Base-by-base conservation (phyloP, 2,113 vertebrate species). In the Podilymbus podiceps region DNA sequence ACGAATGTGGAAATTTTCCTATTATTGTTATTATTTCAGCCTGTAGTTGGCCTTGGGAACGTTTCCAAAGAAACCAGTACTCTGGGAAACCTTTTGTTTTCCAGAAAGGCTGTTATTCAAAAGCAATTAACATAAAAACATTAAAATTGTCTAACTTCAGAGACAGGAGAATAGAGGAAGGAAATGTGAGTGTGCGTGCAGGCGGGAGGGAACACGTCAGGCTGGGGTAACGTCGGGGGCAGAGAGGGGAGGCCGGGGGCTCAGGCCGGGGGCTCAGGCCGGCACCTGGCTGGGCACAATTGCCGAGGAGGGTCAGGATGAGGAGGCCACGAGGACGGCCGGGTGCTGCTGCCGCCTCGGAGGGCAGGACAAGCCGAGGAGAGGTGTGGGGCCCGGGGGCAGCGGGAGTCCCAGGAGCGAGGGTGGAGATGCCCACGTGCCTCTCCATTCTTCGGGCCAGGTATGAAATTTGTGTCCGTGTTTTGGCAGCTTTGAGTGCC, bases 41-140 rank as follows among this genome's bases (percentile, higher is more conserved):
- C 92, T 95, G 93, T 89, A 84, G 86, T 33, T 94, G 84, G 77
- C 86, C 62, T 81, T 19, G 76, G 95, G 94, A 96, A 85, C 0
- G 4, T 64, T 95, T 96, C 96, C 94, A 93, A 96, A 94, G 88
- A 94, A 94, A 95, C 69, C 49, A 82, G 75, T n/a, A 49, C 52
- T 85, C 83, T 95, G 88, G 76, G 53, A 93, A 96, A 86, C 38
- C 88, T 97, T 96, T 97, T 96, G 93, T 96, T 91, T 96, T 96
- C 80, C 91, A 85, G 84, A 90, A 93, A 89, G 83, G 44, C 83
- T 92, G 69, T 78, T 92, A 86, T 81, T 96, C 69, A 89, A 93
- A 93, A 92, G 77, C 73, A 92, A 95, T 96, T 95, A 94, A 78
- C 89, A 90, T 90, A 81, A 93, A 94, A 94, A 64, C 76, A 83